phyloP scores from a whole-genome alignment of 92 coral and sea anemone species.

The Pocillopora grandis region DNA sequence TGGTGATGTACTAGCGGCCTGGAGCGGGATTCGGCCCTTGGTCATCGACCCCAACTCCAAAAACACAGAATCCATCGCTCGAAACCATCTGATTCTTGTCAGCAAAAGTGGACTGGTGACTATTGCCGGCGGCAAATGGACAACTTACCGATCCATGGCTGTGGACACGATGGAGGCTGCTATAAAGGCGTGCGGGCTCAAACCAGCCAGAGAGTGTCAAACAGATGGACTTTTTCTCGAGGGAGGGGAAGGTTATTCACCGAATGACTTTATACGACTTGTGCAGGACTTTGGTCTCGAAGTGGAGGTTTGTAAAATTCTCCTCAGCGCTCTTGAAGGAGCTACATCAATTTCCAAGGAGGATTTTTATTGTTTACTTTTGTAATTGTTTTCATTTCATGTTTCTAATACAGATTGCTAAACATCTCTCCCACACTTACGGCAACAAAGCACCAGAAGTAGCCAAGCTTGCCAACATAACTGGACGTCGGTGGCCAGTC shows the following conservation, averaged over 20 bases:
- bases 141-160: slow-evolving; percentile 97
- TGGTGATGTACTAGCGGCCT: slow-evolving; percentile 94
- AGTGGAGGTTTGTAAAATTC: slow-evolving; percentile 73
- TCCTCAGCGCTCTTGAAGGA: background rate
- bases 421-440: slow-evolving; percentile 85
- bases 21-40: slow-evolving; percentile 98
- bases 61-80: slow-evolving; percentile 90
- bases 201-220: slow-evolving; percentile 83
- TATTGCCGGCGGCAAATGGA: slow-evolving; percentile 99
- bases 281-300: slow-evolving; percentile 96
- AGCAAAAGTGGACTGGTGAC: slow-evolving; percentile 92
- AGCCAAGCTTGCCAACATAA: slow-evolving; percentile 76
- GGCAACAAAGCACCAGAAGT: slow-evolving; percentile 95
- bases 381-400: background rate
- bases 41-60: slow-evolving; percentile 91
- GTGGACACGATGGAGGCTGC: slow-evolving; percentile 91
- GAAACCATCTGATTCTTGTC: slow-evolving; percentile 93
- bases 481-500: slow-evolving; percentile 95
- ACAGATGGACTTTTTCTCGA: slow-evolving; percentile 93
- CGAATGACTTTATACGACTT: slow-evolving; percentile 77
- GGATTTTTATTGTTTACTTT: background rate
- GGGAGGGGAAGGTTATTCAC: slow-evolving; percentile 92
- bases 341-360: background rate
- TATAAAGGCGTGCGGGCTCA: slow-evolving; percentile 76
- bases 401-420: slow-evolving; percentile 69